A percentile compares a stretch with the other conserved stretches of the same genome.
These are phyloP conservation scores for Chrysodeixis includens DNA, from an alignment of 2,888 invertebrate species.

Conservation along the genomic window DNA sequence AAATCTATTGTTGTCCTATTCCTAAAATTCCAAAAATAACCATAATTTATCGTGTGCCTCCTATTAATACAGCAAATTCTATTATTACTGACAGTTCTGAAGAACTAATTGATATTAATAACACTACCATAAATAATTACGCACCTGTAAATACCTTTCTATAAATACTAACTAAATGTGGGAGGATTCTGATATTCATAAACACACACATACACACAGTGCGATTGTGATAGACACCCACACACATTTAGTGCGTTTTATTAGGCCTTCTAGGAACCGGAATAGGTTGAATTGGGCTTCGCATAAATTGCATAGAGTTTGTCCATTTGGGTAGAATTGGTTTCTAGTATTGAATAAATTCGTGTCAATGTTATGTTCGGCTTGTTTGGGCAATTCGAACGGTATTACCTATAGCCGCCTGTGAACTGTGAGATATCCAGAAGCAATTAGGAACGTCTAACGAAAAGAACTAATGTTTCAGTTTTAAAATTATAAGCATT, in stretches of 20 bases:
- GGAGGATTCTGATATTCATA: background rate
- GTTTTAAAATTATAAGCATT: no score
- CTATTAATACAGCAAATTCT: no score
- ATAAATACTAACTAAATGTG: background rate
- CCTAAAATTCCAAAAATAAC: no score
- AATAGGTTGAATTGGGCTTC: background rate
- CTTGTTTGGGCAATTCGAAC: conserved; percentile 15
- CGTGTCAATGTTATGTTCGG: conserved; percentile 11
- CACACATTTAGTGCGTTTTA: conserved; percentile 6
- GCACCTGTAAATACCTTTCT: background rate
- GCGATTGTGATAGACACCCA: no score
- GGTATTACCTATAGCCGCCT: conserved; percentile 8
- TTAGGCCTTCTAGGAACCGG: background rate
- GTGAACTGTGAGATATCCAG: background rate
- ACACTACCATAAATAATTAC: background rate
- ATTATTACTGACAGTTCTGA: no score
- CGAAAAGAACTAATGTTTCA: background rate
- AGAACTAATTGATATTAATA: background rate
- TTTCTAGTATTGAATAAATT: conserved; percentile 11
- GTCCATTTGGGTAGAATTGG: conserved; percentile 15
- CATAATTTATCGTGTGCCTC: no score
- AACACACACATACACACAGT: no score
- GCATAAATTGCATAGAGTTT: conserved; percentile 16
- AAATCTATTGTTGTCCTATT: no score
- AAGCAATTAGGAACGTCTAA: background rate